A percentile compares a stretch with the other conserved stretches of the same genome.
Evolutionary conservation across 2,797 vertebrate genomes (phyloP).

Genomic region (Picus viridis): DNA sequence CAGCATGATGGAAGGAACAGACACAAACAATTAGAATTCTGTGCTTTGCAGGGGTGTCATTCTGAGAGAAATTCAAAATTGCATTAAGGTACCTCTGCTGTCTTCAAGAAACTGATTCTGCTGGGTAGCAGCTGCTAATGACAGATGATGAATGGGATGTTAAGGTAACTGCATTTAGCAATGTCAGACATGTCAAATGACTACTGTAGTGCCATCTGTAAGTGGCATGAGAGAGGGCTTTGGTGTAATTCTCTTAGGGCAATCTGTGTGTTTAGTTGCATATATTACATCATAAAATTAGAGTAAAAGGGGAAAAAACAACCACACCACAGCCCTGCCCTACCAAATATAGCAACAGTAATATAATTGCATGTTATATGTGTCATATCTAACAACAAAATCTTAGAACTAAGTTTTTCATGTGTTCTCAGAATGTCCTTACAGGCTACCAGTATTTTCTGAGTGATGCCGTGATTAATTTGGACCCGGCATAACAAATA

Average conservation of each 20-base stretch:
- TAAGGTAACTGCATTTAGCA: slow-evolving; percentile 1
- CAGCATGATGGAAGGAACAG: not conserved
- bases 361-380: not conserved
- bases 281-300: not conserved
- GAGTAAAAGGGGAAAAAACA: not conserved
- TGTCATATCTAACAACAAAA: not conserved
- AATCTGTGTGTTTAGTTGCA: not conserved
- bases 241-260: not conserved
- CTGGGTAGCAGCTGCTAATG: not conserved
- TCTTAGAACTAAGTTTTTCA: not conserved
- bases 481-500: not conserved
- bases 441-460: not conserved
- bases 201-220: not conserved
- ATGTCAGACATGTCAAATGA: not conserved
- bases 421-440: not conserved
- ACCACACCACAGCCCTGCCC: not conserved
- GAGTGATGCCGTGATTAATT: not conserved
- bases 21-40: not conserved
- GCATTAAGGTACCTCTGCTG: not conserved
- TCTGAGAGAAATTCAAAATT: slow-evolving; percentile 1
- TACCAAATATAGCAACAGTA: not conserved
- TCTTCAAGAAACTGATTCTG: not conserved
- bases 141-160: not conserved
- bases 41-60: not conserved
- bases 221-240: not conserved